phyloP scores from a whole-genome alignment of 1,140 invertebrate genomes.

The Tetragonula clypearis region DNA sequence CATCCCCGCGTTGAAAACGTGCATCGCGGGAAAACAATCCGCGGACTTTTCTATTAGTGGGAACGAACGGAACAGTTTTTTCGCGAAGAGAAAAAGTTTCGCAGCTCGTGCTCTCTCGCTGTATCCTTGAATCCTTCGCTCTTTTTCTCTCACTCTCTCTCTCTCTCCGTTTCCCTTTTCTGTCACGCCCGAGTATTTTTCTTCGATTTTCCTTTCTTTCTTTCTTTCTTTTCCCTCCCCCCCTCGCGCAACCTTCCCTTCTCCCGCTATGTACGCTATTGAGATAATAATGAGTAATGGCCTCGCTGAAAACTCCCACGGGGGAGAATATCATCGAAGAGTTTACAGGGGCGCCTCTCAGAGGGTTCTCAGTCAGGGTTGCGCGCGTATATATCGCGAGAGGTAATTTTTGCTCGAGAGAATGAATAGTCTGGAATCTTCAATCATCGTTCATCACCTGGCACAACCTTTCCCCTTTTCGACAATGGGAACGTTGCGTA shows the following conservation, averaged over 20 bases:
- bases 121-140: conserved; percentile 4
- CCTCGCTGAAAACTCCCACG: background rate
- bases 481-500: background rate
- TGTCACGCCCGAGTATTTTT: background rate
- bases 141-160: background rate
- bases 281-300: conserved; percentile 42
- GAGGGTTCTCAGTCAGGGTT: background rate
- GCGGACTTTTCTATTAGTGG: conserved; percentile 20
- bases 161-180: background rate
- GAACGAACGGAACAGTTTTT: background rate
- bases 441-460: conserved; percentile 33
- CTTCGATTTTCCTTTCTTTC: background rate
- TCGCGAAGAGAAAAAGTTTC: background rate
- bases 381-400: background rate
- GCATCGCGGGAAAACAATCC: background rate
- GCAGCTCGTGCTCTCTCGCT: background rate
- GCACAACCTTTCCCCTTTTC: background rate
- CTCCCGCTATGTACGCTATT: background rate
- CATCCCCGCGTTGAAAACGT: background rate
- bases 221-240: background rate
- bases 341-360: background rate
- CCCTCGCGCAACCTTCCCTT: too few relatives aligned
- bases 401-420: conserved; percentile 13
- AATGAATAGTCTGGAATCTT: conserved; percentile 14
- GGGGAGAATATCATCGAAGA: conserved; percentile 25